These are phyloP conservation scores for Vanessa atalanta DNA, from an alignment of 1,140 invertebrate species.

Conservation along the genomic window DNA sequence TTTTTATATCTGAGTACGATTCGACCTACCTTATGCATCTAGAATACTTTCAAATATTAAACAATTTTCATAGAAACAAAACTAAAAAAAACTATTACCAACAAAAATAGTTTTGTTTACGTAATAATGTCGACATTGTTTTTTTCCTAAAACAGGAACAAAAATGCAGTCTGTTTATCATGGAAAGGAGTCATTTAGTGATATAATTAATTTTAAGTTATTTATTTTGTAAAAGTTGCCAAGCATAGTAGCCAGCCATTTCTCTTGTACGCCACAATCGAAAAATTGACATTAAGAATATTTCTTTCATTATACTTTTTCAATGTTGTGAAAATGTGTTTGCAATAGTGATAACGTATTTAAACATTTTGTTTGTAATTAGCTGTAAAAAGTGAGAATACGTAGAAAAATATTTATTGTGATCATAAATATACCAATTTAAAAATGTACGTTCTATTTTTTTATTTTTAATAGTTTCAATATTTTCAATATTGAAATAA, in stretches of 20 bases:
- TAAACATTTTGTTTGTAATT: conserved; percentile 26
- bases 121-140: background rate
- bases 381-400: conserved; percentile 49
- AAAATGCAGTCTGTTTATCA: background rate
- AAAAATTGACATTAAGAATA: conserved; percentile 8
- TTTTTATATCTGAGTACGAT: no score
- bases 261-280: background rate
- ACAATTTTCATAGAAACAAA: no score
- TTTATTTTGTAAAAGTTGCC: conserved; percentile 61
- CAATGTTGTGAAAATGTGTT: conserved; percentile 70
- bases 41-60: no score
- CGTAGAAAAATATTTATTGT: conserved; percentile 67
- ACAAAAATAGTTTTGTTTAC: background rate
- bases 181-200: conserved; percentile 61
- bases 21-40: no score
- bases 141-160: background rate
- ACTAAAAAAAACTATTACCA: no score
- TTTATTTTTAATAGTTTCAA: background rate
- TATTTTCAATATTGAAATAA: background rate
- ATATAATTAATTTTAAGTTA: conserved; percentile 63
- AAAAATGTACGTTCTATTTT: conserved; percentile 29
- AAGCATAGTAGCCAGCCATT: conserved; percentile 21
- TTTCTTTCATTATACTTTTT: conserved; percentile 30
- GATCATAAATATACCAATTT: conserved; percentile 63
- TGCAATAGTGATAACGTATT: conserved; percentile 62